Evolutionary conservation across 2,113 vertebrate genomes (phyloP), one percentile per base, ranked within the genome.

Genomic region (Cricetomys ansorgei): DNA sequence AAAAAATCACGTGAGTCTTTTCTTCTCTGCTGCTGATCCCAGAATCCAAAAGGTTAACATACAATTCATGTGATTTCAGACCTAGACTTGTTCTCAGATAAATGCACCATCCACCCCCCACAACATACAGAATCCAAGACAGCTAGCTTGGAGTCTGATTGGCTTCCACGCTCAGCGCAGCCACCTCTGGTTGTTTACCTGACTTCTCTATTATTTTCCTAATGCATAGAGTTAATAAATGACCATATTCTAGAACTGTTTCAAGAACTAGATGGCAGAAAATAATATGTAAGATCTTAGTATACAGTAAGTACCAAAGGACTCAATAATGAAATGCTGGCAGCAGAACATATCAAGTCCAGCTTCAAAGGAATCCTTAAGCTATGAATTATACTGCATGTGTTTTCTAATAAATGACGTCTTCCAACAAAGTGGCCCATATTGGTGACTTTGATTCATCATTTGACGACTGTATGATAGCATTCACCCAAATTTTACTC

Each of bases 261-360:
- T 93, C 94, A 92, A 86, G 27, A 89, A 79, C 59, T 72, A 94
- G 93, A 79, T 55, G 27, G n/a, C n/a, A 94, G 15, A 65, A 97
- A 91, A 90, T 17, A 84, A 48, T 45, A n/a, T 43, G 40, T 65
- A 85, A 65, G 37, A 55, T 70, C 23, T 65, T 94, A 29, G 64
- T 21, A 64, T 16, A 92, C 5, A 84, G 43, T 40, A 86, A 95
- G 19, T 25, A 21, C 29, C 64, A 53, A 91, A 93, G 17, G 11
- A 19, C 40, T 57, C 34, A 67, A 69, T 79, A 88, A 89, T 55
- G 34, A 0, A 48, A 12, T 45, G 19, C 7, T 27, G 57, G 5
- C n/a, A 45, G 2, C 55, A 45, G 34, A 79, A 79, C 6, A 55
- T 23, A 45, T n/a, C 67, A 7, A 21, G 67, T 19, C 88, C 84